Evolutionary conservation across 2,113 vertebrate genomes (phyloP).

Genomic region (Terrapene triunguis): DNA sequence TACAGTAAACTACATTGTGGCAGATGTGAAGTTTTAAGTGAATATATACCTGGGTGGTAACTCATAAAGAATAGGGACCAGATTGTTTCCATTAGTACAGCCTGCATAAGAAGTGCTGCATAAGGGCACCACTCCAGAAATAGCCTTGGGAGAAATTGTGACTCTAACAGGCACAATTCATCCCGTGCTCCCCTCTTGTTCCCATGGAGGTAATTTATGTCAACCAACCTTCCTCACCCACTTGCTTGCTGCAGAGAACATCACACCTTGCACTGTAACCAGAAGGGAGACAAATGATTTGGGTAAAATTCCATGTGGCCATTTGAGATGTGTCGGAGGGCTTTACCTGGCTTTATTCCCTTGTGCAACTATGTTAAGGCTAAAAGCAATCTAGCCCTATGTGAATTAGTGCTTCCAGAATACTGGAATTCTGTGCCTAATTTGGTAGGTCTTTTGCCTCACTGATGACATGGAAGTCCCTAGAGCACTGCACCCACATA

Average conservation of each 20-base stretch:
- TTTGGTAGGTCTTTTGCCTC: neutral
- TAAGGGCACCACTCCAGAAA: neutral
- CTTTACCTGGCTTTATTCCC: rapidly evolving
- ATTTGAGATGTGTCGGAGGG: rapidly evolving
- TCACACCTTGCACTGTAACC: neutral
- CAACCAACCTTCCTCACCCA: neutral
- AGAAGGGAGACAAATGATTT: neutral
- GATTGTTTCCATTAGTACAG: neutral
- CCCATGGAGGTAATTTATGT: neutral
- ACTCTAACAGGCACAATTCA: neutral
- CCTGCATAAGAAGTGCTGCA: neutral
- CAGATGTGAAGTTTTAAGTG: neutral
- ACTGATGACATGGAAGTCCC: neutral
- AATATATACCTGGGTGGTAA: neutral
- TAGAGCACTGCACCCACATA: neutral
- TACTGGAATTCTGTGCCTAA: neutral
- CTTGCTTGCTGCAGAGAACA: neutral
- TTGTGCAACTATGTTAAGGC: neutral
- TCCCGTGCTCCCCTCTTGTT: neutral
- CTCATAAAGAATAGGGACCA: neutral
- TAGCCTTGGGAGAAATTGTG: neutral
- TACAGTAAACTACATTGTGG: neutral
- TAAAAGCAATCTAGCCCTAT: neutral
- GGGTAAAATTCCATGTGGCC: neutral
- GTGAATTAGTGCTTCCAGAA: rapidly evolving